phyloP scores from a whole-genome alignment of 2,888 invertebrate genomes.

The Drosophila putrida region DNA sequence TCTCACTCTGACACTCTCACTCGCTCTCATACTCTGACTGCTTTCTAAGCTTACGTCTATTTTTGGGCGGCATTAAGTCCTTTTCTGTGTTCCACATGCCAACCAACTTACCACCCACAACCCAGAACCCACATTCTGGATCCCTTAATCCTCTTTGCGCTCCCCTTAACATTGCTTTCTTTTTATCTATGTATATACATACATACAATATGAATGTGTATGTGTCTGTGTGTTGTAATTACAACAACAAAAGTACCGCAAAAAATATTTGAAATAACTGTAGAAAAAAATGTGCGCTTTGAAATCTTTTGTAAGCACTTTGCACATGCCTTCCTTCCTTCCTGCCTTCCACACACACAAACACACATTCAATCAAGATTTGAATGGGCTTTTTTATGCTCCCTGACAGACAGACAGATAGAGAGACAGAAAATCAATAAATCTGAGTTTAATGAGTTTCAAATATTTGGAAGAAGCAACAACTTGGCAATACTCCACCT shows the following conservation, averaged over 20 bases:
- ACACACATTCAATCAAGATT: constrained; percentile 35
- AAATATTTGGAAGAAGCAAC: constrained; percentile 52
- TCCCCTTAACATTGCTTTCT: constrained; percentile 1
- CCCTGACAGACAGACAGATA: not conserved
- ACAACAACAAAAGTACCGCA: constrained; percentile 1
- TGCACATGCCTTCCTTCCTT: constrained; percentile 13
- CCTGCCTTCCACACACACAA: constrained; percentile 3
- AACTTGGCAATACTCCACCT: no score
- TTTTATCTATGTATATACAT: constrained; percentile 11
- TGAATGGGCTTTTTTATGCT: constrained; percentile 43
- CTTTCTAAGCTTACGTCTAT: constrained; percentile 26
- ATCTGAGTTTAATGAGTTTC: constrained; percentile 71
- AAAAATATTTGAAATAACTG: constrained; percentile 37
- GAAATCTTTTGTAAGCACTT: constrained; percentile 25
- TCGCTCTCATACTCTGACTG: not conserved
- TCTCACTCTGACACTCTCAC: not conserved
- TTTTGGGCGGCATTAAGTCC: constrained; percentile 31
- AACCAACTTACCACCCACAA: not conserved
- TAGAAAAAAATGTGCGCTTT: constrained; percentile 18
- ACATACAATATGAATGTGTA: not conserved
- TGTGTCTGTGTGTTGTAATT: constrained; percentile 13
- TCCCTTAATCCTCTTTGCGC: constrained; percentile 39
- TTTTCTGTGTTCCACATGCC: not conserved
- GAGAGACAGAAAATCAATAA: constrained; percentile 72
- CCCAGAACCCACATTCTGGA: constrained; percentile 5